Conservation (phyloP, 2,113 vertebrate species). For the Galeopterus variegatus region DNA sequence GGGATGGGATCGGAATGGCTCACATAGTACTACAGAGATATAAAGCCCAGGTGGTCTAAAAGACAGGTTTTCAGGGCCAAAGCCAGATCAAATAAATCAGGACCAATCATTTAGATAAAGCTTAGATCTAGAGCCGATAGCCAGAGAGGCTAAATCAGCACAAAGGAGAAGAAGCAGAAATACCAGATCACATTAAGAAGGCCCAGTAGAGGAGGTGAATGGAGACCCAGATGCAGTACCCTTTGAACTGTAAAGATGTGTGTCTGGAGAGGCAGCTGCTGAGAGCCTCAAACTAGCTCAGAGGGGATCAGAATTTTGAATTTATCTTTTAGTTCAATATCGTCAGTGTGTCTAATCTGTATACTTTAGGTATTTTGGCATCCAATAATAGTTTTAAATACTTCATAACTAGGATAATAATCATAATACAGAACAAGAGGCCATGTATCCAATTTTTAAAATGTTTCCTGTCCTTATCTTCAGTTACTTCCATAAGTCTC, state of each 20-base stretch:
- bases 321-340: background rate
- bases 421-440: background rate
- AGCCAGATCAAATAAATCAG: background rate
- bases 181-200: background rate
- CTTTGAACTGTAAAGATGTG: background rate
- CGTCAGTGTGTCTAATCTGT: background rate
- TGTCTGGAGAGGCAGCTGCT: background rate
- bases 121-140: background rate
- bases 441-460: background rate
- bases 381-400: background rate
- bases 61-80: background rate
- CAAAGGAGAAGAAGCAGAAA: background rate
- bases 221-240: fast-evolving
- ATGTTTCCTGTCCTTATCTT: background rate
- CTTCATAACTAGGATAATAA: background rate
- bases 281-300: background rate
- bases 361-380: background rate
- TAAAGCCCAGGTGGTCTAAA: background rate
- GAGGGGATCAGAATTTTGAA: background rate
- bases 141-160: background rate
- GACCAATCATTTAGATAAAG: background rate
- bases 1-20: background rate
- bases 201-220: background rate
- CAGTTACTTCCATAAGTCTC: background rate
- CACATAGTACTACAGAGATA: background rate